Percentiles rank a stretch among this genome's conserved stretches.
phyloP scores from a whole-genome alignment of 2,888 invertebrate genomes.

The Sinelater perroti region DNA sequence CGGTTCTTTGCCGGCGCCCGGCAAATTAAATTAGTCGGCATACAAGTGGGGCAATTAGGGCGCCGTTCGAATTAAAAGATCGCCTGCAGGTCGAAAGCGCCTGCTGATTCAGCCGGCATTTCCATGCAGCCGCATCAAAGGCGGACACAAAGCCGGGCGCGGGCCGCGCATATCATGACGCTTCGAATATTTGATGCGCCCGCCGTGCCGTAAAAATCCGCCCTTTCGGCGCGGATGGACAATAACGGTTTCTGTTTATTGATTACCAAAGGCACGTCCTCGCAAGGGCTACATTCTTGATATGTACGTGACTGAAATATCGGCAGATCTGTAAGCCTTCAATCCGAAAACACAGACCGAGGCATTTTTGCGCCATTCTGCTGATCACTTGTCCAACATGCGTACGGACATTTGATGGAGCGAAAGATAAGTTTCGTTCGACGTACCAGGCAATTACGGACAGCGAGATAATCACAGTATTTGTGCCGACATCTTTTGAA shows the following conservation, averaged over 20 bases:
- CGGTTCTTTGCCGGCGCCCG: slow-evolving; percentile 29
- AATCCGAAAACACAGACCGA: slow-evolving; percentile 11
- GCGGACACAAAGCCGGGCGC: neutral
- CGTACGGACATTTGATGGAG: too few species aligned
- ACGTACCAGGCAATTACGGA: too few species aligned
- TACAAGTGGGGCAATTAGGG: slow-evolving; percentile 27
- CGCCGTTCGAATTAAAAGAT: slow-evolving; percentile 14
- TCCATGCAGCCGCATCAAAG: too few species aligned
- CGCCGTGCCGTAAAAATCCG: slow-evolving; percentile 5
- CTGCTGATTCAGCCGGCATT: too few species aligned
- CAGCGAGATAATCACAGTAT: too few species aligned
- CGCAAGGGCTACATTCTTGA: slow-evolving; percentile 14
- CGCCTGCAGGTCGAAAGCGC: neutral
- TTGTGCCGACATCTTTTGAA: too few species aligned
- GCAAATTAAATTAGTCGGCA: slow-evolving; percentile 31
- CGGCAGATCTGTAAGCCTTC: neutral
- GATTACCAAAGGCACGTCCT: slow-evolving; percentile 14
- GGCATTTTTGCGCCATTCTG: slow-evolving; percentile 2
- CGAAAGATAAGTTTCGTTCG: too few species aligned
- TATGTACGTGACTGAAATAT: slow-evolving; percentile 8
- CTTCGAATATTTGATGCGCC: slow-evolving; percentile 10
- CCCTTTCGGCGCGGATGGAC: slow-evolving; percentile 9
- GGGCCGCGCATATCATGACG: neutral
- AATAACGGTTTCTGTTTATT: slow-evolving; percentile 15
- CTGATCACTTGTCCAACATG: neutral